Conservation (phyloP, 1,140 invertebrate genomes). For the Antheraea pernyi region DNA sequence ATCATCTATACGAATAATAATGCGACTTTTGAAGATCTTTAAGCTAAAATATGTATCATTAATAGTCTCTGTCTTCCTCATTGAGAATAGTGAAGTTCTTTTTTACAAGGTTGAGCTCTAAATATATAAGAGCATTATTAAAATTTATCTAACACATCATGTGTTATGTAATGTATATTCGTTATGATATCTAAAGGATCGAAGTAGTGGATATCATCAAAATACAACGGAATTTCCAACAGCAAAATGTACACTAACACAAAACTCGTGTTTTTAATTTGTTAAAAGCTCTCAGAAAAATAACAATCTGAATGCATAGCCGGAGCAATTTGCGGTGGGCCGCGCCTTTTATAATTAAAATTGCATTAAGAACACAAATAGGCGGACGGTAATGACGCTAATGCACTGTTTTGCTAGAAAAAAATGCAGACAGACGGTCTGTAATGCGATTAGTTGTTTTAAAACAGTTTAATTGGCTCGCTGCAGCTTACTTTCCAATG, state of each 20-base stretch:
- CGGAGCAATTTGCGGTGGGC: conserved; percentile 45
- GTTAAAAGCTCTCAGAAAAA: conserved; percentile 68
- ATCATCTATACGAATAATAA: no score
- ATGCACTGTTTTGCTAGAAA: conserved; percentile 54
- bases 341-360: conserved; percentile 75
- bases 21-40: no score
- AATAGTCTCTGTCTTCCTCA: no score
- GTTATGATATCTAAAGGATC: neutral
- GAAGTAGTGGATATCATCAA: neutral
- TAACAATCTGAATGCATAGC: conserved; percentile 57
- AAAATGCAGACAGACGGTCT: conserved; percentile 36
- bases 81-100: no score
- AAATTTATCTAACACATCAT: no score
- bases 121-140: no score
- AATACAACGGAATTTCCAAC: neutral
- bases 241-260: neutral
- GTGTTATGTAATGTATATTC: neutral
- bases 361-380: conserved; percentile 69
- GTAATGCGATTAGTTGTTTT: conserved; percentile 40
- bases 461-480: conserved; percentile 15
- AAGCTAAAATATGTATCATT: no score
- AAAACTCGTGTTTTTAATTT: conserved; percentile 53
- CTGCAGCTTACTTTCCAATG: neutral
- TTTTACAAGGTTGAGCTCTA: no score
- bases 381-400: conserved; percentile 46